A percentile compares a stretch with the other conserved stretches of the same genome.
phyloP scores from a whole-genome alignment of 2,888 invertebrate genomes.

The Cosmia pyralina region DNA sequence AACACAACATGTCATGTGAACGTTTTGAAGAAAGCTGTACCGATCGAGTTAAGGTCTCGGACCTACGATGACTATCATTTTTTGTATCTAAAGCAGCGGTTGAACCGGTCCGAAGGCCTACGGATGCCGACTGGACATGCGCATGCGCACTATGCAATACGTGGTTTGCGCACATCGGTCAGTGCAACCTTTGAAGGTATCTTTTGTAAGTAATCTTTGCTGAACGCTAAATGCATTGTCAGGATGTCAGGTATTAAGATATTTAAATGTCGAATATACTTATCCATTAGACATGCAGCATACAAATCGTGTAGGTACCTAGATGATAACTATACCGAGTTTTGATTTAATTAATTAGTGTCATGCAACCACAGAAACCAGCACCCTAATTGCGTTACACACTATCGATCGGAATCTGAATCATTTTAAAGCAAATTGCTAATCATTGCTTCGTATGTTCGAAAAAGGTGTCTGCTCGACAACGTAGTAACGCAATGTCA shows the following conservation, averaged over 20 bases:
- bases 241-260: slow-evolving; percentile 20
- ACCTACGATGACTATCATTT: slow-evolving; percentile 81
- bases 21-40: slow-evolving; percentile 67
- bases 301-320: background rate
- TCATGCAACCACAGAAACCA: background rate
- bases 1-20: slow-evolving; percentile 26
- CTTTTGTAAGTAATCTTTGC: slow-evolving; percentile 42
- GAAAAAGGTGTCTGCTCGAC: too few relatives aligned
- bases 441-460: too few relatives aligned
- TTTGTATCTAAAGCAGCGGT: slow-evolving; percentile 75
- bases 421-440: too few relatives aligned
- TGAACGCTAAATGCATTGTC: slow-evolving; percentile 37
- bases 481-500: too few relatives aligned
- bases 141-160: slow-evolving; percentile 59
- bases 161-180: slow-evolving; percentile 58
- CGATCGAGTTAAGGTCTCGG: slow-evolving; percentile 69
- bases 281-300: background rate
- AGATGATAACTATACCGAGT: background rate
- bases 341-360: background rate
- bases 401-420: too few relatives aligned
- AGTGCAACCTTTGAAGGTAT: slow-evolving; percentile 61
- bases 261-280: slow-evolving; percentile 8
- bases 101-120: slow-evolving; percentile 79
- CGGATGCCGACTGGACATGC: slow-evolving; percentile 71
- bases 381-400: background rate